phyloP scores from a whole-genome alignment of 2,113 vertebrate genomes.

The Platycercus adscitus region DNA sequence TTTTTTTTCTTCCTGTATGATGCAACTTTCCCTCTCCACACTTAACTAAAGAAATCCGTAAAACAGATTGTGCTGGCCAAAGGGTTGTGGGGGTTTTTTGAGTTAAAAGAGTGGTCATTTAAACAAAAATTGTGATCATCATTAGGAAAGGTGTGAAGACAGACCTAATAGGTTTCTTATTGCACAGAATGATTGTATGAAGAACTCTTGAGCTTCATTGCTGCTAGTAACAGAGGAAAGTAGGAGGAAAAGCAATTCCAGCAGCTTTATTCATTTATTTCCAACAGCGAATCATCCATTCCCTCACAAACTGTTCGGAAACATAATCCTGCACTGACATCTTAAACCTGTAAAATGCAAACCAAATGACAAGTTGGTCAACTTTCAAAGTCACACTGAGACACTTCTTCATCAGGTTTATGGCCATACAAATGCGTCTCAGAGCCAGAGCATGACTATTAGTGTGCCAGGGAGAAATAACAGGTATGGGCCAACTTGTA shows the following conservation, averaged over 20 bases:
- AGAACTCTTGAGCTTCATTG: background rate
- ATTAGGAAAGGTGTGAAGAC: background rate
- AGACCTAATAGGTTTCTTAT: background rate
- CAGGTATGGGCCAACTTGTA: background rate
- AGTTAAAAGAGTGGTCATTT: background rate
- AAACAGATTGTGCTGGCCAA: background rate
- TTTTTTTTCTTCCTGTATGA: background rate
- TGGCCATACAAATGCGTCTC: background rate
- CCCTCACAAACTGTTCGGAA: background rate
- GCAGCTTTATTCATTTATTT: background rate
- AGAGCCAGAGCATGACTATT: fast-evolving
- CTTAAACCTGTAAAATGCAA: background rate
- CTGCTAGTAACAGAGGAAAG: background rate
- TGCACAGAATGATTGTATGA: background rate
- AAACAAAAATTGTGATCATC: background rate
- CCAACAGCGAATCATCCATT: background rate
- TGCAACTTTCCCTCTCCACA: background rate
- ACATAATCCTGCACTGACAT: background rate
- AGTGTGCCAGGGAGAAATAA: background rate
- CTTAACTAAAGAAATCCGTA: background rate
- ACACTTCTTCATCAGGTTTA: background rate
- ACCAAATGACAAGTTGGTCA: background rate
- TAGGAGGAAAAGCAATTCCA: background rate
- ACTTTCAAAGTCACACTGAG: background rate
- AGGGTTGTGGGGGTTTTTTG: background rate